phyloP scores from a whole-genome alignment of 2,888 invertebrate species.

The Furcula furcula region DNA sequence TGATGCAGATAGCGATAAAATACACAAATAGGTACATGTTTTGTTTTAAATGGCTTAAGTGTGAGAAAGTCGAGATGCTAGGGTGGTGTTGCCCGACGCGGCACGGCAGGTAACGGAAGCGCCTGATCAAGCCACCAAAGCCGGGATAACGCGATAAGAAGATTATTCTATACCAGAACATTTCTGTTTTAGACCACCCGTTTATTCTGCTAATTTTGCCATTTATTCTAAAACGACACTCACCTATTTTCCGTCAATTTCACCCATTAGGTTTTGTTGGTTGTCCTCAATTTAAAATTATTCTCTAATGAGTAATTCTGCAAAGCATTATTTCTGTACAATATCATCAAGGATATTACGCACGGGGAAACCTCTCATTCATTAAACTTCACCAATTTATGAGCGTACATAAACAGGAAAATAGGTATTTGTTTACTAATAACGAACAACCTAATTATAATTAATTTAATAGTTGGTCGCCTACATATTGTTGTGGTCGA shows the following conservation, averaged over 20 bases:
- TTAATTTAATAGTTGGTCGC: too few relatives aligned
- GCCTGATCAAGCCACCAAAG: slow-evolving; percentile 38
- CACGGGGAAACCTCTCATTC: background rate
- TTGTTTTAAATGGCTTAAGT: slow-evolving; percentile 45
- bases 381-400: too few relatives aligned
- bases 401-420: background rate
- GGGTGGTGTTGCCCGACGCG: slow-evolving; percentile 1
- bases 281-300: background rate
- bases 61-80: slow-evolving; percentile 9
- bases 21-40: slow-evolving; percentile 29
- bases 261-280: slow-evolving; percentile 5
- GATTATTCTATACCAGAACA: slow-evolving; percentile 43
- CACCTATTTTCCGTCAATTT: slow-evolving; percentile 20
- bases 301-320: too few relatives aligned
- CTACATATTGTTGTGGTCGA: too few relatives aligned
- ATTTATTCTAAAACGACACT: slow-evolving; percentile 29
- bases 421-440: too few relatives aligned
- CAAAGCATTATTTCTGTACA: too few relatives aligned
- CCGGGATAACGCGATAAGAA: slow-evolving; percentile 54
- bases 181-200: slow-evolving; percentile 40
- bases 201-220: slow-evolving; percentile 53
- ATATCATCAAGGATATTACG: background rate
- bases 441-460: too few relatives aligned
- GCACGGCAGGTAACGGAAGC: slow-evolving; percentile 38
- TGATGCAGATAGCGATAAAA: slow-evolving; percentile 14